phyloP scores from a whole-genome alignment of 2,797 vertebrate genomes.

The Lepilemur ruficaudatus region DNA sequence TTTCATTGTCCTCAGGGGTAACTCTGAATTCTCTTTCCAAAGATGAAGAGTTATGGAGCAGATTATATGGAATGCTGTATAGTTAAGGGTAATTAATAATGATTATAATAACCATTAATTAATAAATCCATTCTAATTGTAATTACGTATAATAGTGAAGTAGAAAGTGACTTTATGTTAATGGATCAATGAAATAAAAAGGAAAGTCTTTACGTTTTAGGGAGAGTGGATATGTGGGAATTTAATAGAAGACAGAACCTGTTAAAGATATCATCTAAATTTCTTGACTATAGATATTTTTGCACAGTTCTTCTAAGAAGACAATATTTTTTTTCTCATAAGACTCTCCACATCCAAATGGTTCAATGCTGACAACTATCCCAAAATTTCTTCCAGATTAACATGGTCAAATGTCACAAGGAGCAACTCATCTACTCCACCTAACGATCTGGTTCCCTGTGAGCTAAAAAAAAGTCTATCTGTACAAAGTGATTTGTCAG shows the following conservation, averaged over 20 bases:
- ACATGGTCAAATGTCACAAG: not conserved
- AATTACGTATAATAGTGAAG: conserved; percentile 62
- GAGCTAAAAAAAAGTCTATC: not conserved
- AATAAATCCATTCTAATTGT: conserved; percentile 62
- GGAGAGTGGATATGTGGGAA: not conserved
- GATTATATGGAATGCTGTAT: conserved; percentile 50
- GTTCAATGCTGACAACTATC: not conserved
- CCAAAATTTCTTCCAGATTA: not conserved
- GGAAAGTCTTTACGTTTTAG: not conserved
- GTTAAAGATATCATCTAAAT: not conserved
- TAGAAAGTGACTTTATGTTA: conserved; percentile 64
- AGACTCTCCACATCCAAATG: not conserved
- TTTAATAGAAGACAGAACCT: not conserved
- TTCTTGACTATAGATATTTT: not conserved
- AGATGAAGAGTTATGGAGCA: conserved; percentile 59
- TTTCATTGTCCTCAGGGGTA: conserved; percentile 18
- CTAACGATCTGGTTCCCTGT: not conserved
- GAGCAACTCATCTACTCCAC: not conserved
- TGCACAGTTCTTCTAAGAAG: not conserved
- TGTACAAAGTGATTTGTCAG: not conserved
- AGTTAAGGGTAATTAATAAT: conserved; percentile 69
- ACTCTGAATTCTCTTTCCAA: conserved; percentile 51
- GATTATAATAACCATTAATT: conserved; percentile 65
- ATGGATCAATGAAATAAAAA: conserved; percentile 46
- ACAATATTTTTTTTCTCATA: not conserved